phyloP scores from a whole-genome alignment of 2,113 vertebrate species.

The Neofelis nebulosa region DNA sequence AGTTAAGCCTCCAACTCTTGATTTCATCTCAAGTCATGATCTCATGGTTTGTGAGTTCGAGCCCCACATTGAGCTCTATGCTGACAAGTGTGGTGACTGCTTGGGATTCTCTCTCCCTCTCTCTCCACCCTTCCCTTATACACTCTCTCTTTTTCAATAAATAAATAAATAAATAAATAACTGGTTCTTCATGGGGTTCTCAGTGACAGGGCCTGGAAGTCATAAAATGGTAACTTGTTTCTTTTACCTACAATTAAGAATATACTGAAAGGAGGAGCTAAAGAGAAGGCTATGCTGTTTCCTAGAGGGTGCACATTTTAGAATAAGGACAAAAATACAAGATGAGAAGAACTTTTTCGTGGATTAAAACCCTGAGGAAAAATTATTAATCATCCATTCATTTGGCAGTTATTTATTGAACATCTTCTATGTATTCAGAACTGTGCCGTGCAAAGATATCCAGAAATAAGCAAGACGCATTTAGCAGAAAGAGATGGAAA shows the following conservation, averaged over 20 bases:
- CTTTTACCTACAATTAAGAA: neutral
- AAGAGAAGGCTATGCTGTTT: neutral
- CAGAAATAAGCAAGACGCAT: neutral
- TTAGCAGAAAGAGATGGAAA: neutral
- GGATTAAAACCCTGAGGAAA: neutral
- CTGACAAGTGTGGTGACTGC: no score
- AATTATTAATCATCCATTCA: neutral
- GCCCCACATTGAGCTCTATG: no score
- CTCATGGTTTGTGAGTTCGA: no score
- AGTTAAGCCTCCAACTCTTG: no score
- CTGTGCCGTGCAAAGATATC: neutral
- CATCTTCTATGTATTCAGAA: neutral
- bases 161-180: no score
- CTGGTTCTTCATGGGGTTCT: conserved; percentile 51
- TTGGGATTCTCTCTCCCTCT: no score
- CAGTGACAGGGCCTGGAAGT: neutral
- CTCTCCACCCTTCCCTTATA: no score
- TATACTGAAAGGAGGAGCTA: neutral
- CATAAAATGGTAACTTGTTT: neutral
- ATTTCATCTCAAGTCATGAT: no score
- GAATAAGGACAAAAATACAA: neutral
- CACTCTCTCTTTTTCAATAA: no score
- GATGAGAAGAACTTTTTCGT: neutral
- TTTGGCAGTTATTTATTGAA: neutral
- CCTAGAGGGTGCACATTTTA: neutral